These are phyloP conservation scores for Latrodectus hesperus DNA, from an alignment of 2,888 invertebrate genomes.

Conservation along the genomic window DNA sequence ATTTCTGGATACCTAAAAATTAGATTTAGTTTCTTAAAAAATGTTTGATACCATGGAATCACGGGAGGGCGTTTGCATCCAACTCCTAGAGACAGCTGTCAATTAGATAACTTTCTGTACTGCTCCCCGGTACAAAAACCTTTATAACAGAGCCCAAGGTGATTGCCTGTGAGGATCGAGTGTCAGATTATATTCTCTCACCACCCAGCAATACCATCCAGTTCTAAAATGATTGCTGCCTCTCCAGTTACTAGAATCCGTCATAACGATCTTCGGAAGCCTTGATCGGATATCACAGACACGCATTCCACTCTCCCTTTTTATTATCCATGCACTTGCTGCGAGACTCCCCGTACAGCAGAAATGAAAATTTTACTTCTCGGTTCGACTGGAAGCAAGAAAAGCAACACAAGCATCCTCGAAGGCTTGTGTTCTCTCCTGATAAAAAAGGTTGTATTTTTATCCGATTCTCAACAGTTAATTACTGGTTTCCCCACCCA, in stretches of 20 bases:
- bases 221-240: slow-evolving; percentile 59
- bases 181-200: slow-evolving; percentile 32
- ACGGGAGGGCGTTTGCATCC: not conserved
- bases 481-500: no score
- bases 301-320: slow-evolving; percentile 39
- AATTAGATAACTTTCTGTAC: slow-evolving; percentile 36
- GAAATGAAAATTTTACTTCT: slow-evolving; percentile 4
- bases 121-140: slow-evolving; percentile 6
- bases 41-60: no score
- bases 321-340: slow-evolving; percentile 43
- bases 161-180: slow-evolving; percentile 49
- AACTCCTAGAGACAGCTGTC: not conserved
- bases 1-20: no score
- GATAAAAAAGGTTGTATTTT: no score
- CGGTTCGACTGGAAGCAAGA: not conserved
- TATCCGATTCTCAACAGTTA: not conserved
- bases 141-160: slow-evolving; percentile 36
- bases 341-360: not conserved
- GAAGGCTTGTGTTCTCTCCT: not conserved
- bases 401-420: not conserved
- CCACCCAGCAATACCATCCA: slow-evolving; percentile 32
- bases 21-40: no score
- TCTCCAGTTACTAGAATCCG: slow-evolving; percentile 51
- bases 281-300: slow-evolving; percentile 50
- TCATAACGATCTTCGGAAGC: slow-evolving; percentile 60